A percentile compares a stretch with the other conserved stretches of the same genome.
Evolutionary conservation across 1,140 invertebrate species (phyloP).

Genomic region (Mylabris phalerata): DNA sequence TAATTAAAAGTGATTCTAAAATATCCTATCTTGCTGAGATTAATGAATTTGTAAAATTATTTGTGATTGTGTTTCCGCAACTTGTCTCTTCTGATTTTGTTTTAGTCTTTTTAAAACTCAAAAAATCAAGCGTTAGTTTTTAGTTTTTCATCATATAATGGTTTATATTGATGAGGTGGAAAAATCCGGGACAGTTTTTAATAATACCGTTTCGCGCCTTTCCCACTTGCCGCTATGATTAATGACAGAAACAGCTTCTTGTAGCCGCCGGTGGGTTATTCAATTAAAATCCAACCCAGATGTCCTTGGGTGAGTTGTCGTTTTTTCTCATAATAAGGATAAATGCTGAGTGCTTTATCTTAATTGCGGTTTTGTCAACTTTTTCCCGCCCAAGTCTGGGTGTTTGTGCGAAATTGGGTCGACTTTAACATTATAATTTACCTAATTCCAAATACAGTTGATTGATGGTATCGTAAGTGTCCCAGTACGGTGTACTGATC

Average conservation of each 20-base stretch:
- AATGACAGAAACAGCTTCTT: constrained; percentile 5
- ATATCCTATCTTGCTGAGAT: constrained; percentile 11
- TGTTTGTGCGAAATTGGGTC: too few species aligned
- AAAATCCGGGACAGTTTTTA: constrained; percentile 1
- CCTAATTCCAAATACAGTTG: constrained; percentile 81
- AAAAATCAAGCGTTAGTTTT: too few species aligned
- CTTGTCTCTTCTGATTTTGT: background rate
- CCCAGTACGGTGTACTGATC: constrained; percentile 65
- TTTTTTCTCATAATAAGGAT: constrained; percentile 8
- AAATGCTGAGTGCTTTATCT: constrained; percentile 9
- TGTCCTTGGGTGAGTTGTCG: constrained; percentile 6
- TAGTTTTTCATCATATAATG: background rate
- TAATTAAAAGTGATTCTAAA: constrained; percentile 22
- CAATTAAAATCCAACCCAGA: constrained; percentile 21
- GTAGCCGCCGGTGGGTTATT: constrained; percentile 9
- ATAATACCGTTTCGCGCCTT: constrained; percentile 3
- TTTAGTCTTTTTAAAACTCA: too few species aligned
- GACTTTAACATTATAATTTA: constrained; percentile 35
- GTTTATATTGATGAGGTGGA: constrained; percentile 1
- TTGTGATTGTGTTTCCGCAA: background rate
- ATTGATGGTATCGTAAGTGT: constrained; percentile 81
- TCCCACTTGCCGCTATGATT: constrained; percentile 6
- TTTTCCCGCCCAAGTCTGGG: too few species aligned
- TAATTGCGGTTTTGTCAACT: background rate
- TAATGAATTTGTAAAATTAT: constrained; percentile 18